These are phyloP conservation scores for Mormyrus hasselquistii DNA, from an alignment of 2,797 vertebrate genomes.

Conservation along the genomic window DNA sequence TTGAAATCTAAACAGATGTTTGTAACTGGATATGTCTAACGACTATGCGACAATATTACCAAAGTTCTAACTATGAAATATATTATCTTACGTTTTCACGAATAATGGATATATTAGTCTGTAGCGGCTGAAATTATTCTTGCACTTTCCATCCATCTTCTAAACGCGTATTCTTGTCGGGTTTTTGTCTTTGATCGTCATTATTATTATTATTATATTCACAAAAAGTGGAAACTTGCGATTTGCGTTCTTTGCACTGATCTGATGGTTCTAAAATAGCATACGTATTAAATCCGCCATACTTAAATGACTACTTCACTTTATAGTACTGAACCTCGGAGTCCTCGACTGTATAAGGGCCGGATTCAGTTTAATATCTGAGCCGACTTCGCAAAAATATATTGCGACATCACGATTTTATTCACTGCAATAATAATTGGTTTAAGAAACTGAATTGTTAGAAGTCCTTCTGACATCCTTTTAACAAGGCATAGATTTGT, in stretches of 20 bases:
- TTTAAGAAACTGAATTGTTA: background rate
- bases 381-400: background rate
- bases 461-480: background rate
- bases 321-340: too few species aligned
- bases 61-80: background rate
- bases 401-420: background rate
- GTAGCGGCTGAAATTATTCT: background rate
- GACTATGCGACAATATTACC: background rate
- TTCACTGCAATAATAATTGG: background rate
- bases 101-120: background rate
- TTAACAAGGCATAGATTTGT: background rate
- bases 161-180: background rate
- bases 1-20: background rate
- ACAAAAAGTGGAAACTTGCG: background rate
- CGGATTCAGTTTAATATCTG: background rate
- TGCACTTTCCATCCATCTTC: background rate
- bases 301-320: background rate
- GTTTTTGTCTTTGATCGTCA: background rate
- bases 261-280: background rate
- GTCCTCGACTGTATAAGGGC: background rate
- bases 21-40: background rate
- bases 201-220: background rate
- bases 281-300: background rate
- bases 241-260: background rate
- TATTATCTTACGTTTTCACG: background rate